These are phyloP conservation scores for Macrobrachium nipponense DNA, from an alignment of 1,140 invertebrate genomes.

Conservation along the genomic window DNA sequence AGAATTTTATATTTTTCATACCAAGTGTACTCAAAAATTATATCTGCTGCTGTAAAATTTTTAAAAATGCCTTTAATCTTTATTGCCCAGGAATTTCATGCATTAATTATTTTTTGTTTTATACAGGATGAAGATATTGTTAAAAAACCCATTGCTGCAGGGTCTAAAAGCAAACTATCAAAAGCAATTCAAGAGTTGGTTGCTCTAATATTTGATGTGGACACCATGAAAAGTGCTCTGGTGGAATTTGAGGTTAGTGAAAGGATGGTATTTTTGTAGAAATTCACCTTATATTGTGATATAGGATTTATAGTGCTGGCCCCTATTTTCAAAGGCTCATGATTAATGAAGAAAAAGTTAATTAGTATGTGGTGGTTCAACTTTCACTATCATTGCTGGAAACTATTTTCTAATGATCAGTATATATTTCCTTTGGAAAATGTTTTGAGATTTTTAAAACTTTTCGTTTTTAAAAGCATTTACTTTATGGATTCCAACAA, in stretches of 20 bases:
- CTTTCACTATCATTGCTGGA: too few species aligned
- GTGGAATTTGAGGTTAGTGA: slow-evolving; percentile 84
- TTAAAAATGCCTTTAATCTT: background rate
- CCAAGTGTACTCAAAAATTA: too few species aligned
- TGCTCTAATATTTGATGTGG: slow-evolving; percentile 89
- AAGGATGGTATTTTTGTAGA: background rate
- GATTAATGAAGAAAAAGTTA: too few species aligned
- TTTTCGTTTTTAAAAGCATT: too few species aligned
- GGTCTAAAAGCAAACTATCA: slow-evolving; percentile 77
- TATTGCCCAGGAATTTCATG: background rate
- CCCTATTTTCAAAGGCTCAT: too few species aligned
- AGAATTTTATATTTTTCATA: too few species aligned
- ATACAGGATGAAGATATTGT: slow-evolving; percentile 68
- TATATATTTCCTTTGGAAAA: too few species aligned
- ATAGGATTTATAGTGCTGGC: background rate
- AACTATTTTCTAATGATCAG: too few species aligned
- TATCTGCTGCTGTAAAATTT: too few species aligned
- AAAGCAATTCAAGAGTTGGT: slow-evolving; percentile 86
- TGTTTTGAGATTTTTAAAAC: too few species aligned
- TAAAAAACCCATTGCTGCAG: slow-evolving; percentile 65
- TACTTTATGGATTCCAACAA: too few species aligned
- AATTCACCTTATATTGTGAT: background rate
- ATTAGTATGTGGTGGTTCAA: too few species aligned
- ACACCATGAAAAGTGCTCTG: slow-evolving; percentile 92
- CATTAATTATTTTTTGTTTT: background rate